Conservation (phyloP, 2,113 vertebrate species). For the Syngnathoides biaculeatus region DNA sequence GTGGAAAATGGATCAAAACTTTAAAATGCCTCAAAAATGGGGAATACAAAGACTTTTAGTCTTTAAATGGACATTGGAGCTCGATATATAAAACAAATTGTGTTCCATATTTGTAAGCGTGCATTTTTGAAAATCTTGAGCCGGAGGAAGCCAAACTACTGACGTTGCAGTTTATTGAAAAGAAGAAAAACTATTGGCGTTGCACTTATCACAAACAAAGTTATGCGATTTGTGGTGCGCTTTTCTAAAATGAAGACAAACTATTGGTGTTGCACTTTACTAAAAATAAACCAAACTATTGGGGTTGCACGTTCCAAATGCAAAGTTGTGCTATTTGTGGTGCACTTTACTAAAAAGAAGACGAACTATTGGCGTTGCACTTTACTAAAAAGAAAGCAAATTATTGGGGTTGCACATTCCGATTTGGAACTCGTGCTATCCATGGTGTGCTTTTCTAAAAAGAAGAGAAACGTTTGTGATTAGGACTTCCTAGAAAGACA, state of each 20-base stretch:
- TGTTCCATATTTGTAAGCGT: neutral
- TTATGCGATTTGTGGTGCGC: neutral
- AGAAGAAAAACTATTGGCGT: too few species aligned
- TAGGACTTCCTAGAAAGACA: too few species aligned
- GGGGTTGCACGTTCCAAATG: too few species aligned
- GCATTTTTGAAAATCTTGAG: neutral
- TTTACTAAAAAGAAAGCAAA: neutral
- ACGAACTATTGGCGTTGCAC: neutral
- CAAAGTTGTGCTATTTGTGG: neutral
- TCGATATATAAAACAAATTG: neutral
- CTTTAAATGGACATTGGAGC: neutral
- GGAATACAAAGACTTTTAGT: neutral
- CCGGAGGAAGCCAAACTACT: neutral
- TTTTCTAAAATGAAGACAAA: neutral
- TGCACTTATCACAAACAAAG: neutral
- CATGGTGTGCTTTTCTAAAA: neutral
- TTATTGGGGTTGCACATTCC: neutral
- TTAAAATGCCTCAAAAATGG: neutral
- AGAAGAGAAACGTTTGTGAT: too few species aligned
- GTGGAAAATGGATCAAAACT: slow-evolving; percentile 49
- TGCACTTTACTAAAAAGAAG: neutral
- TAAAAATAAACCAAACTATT: neutral
- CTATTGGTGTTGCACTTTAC: too few species aligned
- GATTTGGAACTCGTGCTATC: too few species aligned
- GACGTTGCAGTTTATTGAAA: neutral